phyloP scores from a whole-genome alignment of 1,140 invertebrate genomes.

The Scaptomyza montana region DNA sequence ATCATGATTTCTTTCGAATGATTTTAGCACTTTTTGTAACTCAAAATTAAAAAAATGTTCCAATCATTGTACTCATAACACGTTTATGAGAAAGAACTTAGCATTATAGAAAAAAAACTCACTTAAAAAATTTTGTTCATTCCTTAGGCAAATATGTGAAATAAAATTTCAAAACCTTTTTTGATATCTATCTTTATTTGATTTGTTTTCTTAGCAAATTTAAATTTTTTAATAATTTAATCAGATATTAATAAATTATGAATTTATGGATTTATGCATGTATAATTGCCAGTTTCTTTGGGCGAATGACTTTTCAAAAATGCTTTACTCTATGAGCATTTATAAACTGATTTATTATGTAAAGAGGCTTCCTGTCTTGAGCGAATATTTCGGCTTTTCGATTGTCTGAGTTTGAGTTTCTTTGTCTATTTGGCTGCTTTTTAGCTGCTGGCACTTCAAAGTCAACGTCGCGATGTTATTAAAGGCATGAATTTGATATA shows the following conservation, averaged over 20 bases:
- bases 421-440: constrained; percentile 26
- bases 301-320: constrained; percentile 33
- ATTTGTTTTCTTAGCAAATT: no score
- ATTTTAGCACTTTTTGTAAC: no score
- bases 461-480: constrained; percentile 37
- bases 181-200: no score
- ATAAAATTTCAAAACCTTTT: no score
- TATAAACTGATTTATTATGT: constrained; percentile 77
- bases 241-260: neutral
- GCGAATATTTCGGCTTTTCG: constrained; percentile 53
- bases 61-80: no score
- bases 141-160: no score
- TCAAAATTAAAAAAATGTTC: no score
- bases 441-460: constrained; percentile 52
- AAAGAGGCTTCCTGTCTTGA: constrained; percentile 76
- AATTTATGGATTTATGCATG: neutral
- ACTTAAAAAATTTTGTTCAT: no score
- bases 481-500: constrained; percentile 8
- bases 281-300: constrained; percentile 3
- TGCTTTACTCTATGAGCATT: constrained; percentile 32
- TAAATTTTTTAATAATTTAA: no score
- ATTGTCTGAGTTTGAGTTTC: constrained; percentile 30
- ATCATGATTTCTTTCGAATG: no score
- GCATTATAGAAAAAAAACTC: no score
- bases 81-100: no score